These are phyloP conservation scores for Hyposoter dolosus DNA, from an alignment of 2,888 invertebrate species.

Conservation along the genomic window DNA sequence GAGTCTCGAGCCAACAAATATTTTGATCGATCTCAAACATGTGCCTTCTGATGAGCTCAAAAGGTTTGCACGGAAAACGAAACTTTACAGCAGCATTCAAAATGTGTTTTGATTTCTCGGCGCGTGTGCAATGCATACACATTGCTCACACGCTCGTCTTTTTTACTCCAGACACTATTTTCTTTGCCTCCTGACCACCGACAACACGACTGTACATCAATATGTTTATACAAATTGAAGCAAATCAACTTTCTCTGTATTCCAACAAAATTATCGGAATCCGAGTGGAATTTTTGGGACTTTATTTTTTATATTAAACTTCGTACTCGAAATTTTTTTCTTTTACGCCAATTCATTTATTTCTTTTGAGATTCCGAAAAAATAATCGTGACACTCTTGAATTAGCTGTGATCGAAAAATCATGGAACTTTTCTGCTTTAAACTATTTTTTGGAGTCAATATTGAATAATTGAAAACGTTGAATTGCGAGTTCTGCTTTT, in stretches of 20 bases:
- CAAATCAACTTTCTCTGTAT: background rate
- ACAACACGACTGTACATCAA: background rate
- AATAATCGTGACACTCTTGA: background rate
- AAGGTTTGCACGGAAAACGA: background rate
- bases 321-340: background rate
- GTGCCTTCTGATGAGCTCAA: background rate
- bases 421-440: background rate
- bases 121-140: background rate
- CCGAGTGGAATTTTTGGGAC: background rate
- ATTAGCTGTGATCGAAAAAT: background rate
- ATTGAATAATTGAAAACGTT: background rate
- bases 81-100: constrained; percentile 6
- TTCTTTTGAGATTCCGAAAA: background rate
- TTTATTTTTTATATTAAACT: background rate
- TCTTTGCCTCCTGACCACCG: constrained; percentile 16
- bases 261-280: background rate
- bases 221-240: background rate
- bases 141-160: background rate
- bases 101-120: constrained; percentile 5
- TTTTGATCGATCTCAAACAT: constrained; percentile 1
- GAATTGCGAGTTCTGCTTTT: background rate
- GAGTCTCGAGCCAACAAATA: constrained; percentile 9
- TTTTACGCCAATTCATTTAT: background rate
- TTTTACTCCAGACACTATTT: constrained; percentile 18
- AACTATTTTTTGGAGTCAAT: background rate